Percentiles rank a stretch among this genome's conserved stretches.
Conservation (phyloP, 2,113 vertebrate species). For the Alligator mississippiensis region DNA sequence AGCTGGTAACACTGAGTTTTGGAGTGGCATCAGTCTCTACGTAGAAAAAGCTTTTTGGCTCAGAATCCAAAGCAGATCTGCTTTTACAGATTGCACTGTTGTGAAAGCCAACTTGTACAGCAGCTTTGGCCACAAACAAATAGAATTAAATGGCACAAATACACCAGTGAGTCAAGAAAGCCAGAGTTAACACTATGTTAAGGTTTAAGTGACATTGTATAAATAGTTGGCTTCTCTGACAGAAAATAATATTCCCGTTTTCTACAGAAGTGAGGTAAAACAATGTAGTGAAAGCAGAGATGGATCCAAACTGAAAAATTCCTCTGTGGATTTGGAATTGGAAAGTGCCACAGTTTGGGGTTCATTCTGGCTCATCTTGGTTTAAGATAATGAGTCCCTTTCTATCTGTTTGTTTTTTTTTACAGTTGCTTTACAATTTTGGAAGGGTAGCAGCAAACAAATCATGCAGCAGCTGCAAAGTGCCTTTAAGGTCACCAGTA, state of each 20-base stretch:
- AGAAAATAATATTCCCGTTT: neutral
- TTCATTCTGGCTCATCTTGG: neutral
- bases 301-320: slow-evolving; percentile 16
- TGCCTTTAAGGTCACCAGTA: neutral
- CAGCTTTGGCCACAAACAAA: neutral
- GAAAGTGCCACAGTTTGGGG: neutral
- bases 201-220: neutral
- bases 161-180: neutral
- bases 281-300: neutral
- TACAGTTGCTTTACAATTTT: neutral
- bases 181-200: neutral
- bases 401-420: neutral
- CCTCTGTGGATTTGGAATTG: neutral
- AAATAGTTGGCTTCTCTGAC: neutral
- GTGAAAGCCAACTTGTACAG: neutral
- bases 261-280: neutral
- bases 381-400: accelerated
- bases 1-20: neutral
- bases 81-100: neutral
- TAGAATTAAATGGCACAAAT: neutral
- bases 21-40: neutral
- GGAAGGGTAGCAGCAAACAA: neutral
- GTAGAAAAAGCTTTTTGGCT: slow-evolving; percentile 9
- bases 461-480: neutral
- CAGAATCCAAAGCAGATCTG: neutral